Conservation (phyloP, 2,888 invertebrate genomes). For the Brachyopa scutellaris region DNA sequence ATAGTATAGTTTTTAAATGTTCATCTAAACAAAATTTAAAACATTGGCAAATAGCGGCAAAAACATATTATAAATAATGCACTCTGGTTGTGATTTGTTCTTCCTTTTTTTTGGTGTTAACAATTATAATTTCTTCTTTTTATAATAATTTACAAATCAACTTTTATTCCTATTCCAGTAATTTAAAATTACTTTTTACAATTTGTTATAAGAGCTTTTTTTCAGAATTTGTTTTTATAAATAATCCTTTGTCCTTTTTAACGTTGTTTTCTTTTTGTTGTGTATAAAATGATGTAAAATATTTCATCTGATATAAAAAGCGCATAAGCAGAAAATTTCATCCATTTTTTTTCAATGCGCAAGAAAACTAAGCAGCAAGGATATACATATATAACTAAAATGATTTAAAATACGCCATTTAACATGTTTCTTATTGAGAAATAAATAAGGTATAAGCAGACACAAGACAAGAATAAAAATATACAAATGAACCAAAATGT, state of each 20-base stretch:
- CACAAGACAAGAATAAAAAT: constrained; percentile 12
- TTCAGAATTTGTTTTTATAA: constrained; percentile 10
- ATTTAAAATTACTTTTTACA: constrained; percentile 29
- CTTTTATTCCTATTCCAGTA: constrained; percentile 29
- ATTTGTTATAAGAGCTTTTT: constrained; percentile 11
- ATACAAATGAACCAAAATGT: constrained; percentile 11
- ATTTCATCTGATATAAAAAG: constrained; percentile 47
- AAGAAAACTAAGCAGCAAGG: constrained; percentile 68
- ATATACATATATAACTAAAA: constrained; percentile 47
- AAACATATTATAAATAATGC: constrained; percentile 70
- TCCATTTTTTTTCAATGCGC: constrained; percentile 41
- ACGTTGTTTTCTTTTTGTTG: constrained; percentile 27
- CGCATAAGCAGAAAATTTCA: constrained; percentile 56
- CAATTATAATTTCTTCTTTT: constrained; percentile 17
- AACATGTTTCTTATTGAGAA: constrained; percentile 27
- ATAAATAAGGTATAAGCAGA: constrained; percentile 34
- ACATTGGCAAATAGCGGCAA: constrained; percentile 66
- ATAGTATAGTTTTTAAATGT: neutral
- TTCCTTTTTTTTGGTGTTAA: constrained; percentile 26
- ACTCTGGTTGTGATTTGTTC: constrained; percentile 37
- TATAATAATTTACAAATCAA: constrained; percentile 28
- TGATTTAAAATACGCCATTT: constrained; percentile 31
- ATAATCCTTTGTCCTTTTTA: constrained; percentile 37
- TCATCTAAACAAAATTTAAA: constrained; percentile 41
- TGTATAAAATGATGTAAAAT: constrained; percentile 37